Base-by-base conservation (phyloP, 2,888 invertebrate genomes). In the Altica lythri region DNA sequence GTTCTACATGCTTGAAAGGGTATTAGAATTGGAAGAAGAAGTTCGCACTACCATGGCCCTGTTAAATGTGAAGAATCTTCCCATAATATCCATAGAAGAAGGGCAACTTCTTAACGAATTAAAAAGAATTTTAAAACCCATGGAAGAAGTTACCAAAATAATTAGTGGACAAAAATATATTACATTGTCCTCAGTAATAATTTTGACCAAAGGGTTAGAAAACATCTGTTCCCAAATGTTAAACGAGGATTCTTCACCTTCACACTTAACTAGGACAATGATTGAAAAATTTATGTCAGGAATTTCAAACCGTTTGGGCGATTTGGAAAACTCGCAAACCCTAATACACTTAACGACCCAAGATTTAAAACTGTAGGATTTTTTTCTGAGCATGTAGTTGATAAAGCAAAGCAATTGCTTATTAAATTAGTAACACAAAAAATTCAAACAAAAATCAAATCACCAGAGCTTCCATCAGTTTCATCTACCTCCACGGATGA, bases 121-220 rank as follows among this genome's bases (percentile, higher is more conserved):
- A 6, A 52, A 22, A 10, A 60, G 46, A 47, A 32, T 62, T n/a
- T 57, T 67, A 34, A 38, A 62, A 47, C 65, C 63, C 4, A n/a
- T 65, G 38, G 62, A 63, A 48, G 47, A 27, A 27, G 42, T 64
- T 10, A 66, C 65, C 1, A 61, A 61, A 43, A 44, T 56, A 14
- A 53, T 64, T 2, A 50, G 53, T 49, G 57, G 48, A 13, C 17
- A 66, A 56, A 58, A 59, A 6, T 64, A 62, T 52, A 35, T 59
- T 8, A 53, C 60, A 18, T 50, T 57, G 19, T 63, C 62, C n/a
- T 35, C 49, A 14, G 57, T 63, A n/a, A 62, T 62, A 18, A 50
- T 64, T 34, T 34, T 66, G 22, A 55, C 59, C 17, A 63, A 59
- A 27, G 62, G 64, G 3, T 25, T 65, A 0, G 42, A 45, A 42